Conservation (phyloP, 1,140 invertebrate genomes). For the Drosophila murphyi region DNA sequence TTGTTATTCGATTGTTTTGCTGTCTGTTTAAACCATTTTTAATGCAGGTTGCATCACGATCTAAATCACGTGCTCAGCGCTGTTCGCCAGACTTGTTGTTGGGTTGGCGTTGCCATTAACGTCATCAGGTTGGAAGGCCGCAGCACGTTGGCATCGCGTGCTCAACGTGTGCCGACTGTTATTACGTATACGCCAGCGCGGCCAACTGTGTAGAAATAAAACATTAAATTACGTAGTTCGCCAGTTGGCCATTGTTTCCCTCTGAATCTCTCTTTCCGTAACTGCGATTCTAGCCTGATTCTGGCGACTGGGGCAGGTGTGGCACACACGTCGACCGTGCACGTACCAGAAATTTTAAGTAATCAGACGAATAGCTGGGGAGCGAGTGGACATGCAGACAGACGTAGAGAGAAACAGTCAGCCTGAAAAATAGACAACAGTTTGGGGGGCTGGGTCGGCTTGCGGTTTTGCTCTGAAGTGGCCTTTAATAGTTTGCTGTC, state of each 20-base stretch:
- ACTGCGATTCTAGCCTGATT: slow-evolving; percentile 29
- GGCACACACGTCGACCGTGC: slow-evolving; percentile 68
- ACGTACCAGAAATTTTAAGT: slow-evolving; percentile 76
- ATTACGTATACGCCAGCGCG: slow-evolving; percentile 68
- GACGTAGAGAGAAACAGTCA: slow-evolving; percentile 34
- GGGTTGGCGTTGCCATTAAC: slow-evolving; percentile 41
- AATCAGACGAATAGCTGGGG: slow-evolving; percentile 43
- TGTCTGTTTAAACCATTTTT: neutral
- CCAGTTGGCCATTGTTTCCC: slow-evolving; percentile 38
- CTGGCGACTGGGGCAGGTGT: slow-evolving; percentile 63
- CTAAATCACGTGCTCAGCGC: slow-evolving; percentile 51
- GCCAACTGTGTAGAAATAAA: slow-evolving; percentile 75
- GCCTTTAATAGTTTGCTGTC: slow-evolving; percentile 79
- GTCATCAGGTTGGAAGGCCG: slow-evolving; percentile 55
- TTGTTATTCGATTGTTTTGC: no score
- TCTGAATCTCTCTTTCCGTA: slow-evolving; percentile 20
- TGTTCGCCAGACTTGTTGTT: slow-evolving; percentile 13
- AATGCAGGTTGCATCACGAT: slow-evolving; percentile 5
- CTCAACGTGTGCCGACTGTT: slow-evolving; percentile 58
- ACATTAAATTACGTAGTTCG: slow-evolving; percentile 77
- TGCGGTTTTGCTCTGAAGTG: slow-evolving; percentile 72
- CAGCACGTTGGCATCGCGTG: slow-evolving; percentile 74
- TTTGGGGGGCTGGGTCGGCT: slow-evolving; percentile 44
- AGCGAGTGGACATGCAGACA: slow-evolving; percentile 31
- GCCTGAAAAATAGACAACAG: slow-evolving; percentile 23